Evolutionary conservation across 1,140 invertebrate genomes (phyloP), one percentile per base, ranked within the genome.

Genomic region (Temnothorax curvispinosus): DNA sequence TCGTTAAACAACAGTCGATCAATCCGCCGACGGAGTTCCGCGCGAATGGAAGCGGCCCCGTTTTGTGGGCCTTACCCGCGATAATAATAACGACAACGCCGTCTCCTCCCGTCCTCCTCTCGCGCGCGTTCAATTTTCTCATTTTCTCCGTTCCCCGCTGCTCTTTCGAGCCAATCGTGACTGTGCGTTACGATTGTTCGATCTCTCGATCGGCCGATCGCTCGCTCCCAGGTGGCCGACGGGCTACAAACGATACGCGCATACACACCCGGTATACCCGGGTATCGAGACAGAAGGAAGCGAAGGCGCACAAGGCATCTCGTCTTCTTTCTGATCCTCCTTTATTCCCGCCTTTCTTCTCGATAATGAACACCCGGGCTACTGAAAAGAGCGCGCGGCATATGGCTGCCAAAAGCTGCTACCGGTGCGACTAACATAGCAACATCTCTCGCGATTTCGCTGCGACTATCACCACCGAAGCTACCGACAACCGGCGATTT

Each of bases 171-270:
- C 72, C 91, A 88, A 92, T 92, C 91, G 90, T 92, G 91, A 92
- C 91, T 92, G 69, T 85, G 91, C 91, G 91, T 47, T 92, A 92
- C 65, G 89, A 92, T 92, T 92, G 91, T 92, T 90, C 91, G 77
- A 82, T 88, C 52, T 81, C 78, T 78, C 82, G 88, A 88, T 90
- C 85, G 78, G 47, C 21, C 32, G 82, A 54, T 54, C 62, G 32
- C n/a, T 27, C 71, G 84, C 89, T 89, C 87, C 91, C 90, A 92
- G 91, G 91, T 92, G 89, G 90, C 72, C 91, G 80, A 62, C 65
- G 65, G 72, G 56, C 88, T 90, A 90, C 88, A 80, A 90, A 88
- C 89, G 88, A 90, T 90, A 90, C 88, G 88, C 86, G 88, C 86
- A 78, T 90, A 90, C 86, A 75, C 89, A 71, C 64, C 50, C 85